Conservation (phyloP, 2,888 invertebrate genomes). For the Calliopum simillimum region DNA sequence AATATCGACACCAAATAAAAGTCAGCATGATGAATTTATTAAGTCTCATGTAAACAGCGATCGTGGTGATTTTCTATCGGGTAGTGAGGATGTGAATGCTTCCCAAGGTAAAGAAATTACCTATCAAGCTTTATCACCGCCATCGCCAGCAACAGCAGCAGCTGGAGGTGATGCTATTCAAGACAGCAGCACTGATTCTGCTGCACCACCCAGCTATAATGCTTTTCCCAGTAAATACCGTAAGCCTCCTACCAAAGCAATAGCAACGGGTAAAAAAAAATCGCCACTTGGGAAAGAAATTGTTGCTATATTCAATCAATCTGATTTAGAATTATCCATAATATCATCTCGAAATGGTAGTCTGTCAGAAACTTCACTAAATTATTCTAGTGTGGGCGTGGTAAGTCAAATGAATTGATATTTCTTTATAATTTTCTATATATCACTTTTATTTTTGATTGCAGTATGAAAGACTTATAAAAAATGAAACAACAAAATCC, state of each 20-base stretch:
- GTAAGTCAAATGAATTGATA: slow-evolving; percentile 47
- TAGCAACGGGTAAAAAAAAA: background rate
- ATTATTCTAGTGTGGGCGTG: slow-evolving; percentile 59
- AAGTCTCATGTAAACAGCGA: slow-evolving; percentile 50
- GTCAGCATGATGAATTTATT: slow-evolving; percentile 39
- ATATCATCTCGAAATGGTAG: slow-evolving; percentile 47
- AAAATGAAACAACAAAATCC: slow-evolving; percentile 75
- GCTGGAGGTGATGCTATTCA: slow-evolving; percentile 40
- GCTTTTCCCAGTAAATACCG: slow-evolving; percentile 10
- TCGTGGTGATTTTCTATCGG: slow-evolving; percentile 50
- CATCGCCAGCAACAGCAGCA: slow-evolving; percentile 30
- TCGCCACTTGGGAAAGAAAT: slow-evolving; percentile 48
- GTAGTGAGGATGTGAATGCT: background rate
- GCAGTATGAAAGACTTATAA: slow-evolving; percentile 73
- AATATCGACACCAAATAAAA: background rate
- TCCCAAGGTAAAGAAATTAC: slow-evolving; percentile 36
- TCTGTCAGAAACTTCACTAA: slow-evolving; percentile 54
- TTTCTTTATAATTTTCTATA: slow-evolving; percentile 8
- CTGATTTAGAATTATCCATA: slow-evolving; percentile 50
- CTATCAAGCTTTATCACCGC: slow-evolving; percentile 33
- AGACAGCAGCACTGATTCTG: slow-evolving; percentile 36
- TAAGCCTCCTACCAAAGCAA: background rate
- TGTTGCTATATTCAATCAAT: slow-evolving; percentile 53
- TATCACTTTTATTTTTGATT: slow-evolving; percentile 40
- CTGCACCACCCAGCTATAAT: slow-evolving; percentile 44